A percentile compares a stretch with the other conserved stretches of the same genome.
These are phyloP conservation scores for Zelostemma sp. DNA, from an alignment of 1,140 invertebrate species.

Conservation along the genomic window DNA sequence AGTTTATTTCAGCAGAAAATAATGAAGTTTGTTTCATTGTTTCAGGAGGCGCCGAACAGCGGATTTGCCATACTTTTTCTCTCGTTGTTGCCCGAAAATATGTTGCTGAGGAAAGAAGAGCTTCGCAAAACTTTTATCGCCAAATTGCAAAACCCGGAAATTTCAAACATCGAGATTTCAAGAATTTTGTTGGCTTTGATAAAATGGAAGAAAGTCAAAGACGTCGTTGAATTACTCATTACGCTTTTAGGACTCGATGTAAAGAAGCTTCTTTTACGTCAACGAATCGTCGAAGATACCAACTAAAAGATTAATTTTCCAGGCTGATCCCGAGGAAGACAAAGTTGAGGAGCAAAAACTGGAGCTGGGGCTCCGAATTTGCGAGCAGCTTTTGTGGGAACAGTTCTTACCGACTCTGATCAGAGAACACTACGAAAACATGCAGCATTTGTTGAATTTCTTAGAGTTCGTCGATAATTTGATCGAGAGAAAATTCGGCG, in stretches of 20 bases:
- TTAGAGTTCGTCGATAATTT: constrained; percentile 23
- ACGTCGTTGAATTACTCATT: constrained; percentile 24
- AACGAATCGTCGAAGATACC: neutral
- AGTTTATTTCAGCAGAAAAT: neutral
- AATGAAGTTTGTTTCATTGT: neutral
- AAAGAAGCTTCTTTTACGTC: constrained; percentile 7
- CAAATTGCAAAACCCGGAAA: constrained; percentile 23
- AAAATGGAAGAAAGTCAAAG: constrained; percentile 39
- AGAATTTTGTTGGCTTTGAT: constrained; percentile 35
- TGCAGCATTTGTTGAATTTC: constrained; percentile 32
- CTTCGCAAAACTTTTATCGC: constrained; percentile 11
- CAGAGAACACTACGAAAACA: constrained; percentile 26
- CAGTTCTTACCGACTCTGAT: constrained; percentile 30
- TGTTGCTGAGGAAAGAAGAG: constrained; percentile 3
- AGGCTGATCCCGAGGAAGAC: neutral
- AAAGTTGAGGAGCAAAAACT: neutral
- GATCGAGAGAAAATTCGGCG: constrained; percentile 24
- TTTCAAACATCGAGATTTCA: constrained; percentile 16
- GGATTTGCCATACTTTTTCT: constrained; percentile 43
- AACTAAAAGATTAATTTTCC: too few species aligned
- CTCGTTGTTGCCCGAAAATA: constrained; percentile 34
- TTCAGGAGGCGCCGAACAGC: constrained; percentile 28
- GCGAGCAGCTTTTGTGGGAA: constrained; percentile 17
- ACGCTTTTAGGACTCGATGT: constrained; percentile 10
- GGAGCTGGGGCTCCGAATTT: neutral